Evolutionary conservation across 2,888 invertebrate species (phyloP).

Genomic region (Cactoblastis cactorum): DNA sequence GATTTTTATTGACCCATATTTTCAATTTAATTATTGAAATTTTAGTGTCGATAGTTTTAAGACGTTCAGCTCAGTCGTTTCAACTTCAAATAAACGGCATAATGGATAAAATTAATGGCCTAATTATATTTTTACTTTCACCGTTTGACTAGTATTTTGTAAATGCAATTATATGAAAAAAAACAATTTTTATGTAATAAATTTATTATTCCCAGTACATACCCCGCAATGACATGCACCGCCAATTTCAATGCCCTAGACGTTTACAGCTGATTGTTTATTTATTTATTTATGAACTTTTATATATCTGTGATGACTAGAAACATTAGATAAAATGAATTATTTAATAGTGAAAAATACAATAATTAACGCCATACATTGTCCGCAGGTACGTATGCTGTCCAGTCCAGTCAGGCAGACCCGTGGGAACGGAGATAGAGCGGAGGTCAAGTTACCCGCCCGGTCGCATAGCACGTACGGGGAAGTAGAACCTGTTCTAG

Average conservation of each 20-base stretch:
- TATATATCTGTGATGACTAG: no score
- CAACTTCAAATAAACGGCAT: not conserved
- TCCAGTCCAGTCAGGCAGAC: conserved; percentile 22
- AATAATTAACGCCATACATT: conserved; percentile 22
- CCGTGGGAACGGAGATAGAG: conserved; percentile 37
- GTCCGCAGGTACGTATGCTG: conserved; percentile 36
- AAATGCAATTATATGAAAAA: no score
- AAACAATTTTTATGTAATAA: no score
- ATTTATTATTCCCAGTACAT: no score
- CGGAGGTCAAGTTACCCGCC: not conserved
- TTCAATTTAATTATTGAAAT: not conserved
- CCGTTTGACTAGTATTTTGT: not conserved
- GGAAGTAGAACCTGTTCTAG: conserved; percentile 12
- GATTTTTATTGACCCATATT: not conserved
- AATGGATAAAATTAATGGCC: conserved; percentile 1
- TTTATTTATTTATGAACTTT: no score
- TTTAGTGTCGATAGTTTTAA: not conserved
- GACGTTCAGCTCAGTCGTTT: not conserved
- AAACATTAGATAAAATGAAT: no score
- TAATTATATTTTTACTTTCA: not conserved
- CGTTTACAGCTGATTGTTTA: no score
- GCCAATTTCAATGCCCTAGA: no score
- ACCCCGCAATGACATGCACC: no score
- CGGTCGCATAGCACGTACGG: conserved; percentile 8
- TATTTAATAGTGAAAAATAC: not conserved